These are phyloP conservation scores for Coelinius sp. DNA, from an alignment of 2,888 invertebrate species.

Conservation along the genomic window DNA sequence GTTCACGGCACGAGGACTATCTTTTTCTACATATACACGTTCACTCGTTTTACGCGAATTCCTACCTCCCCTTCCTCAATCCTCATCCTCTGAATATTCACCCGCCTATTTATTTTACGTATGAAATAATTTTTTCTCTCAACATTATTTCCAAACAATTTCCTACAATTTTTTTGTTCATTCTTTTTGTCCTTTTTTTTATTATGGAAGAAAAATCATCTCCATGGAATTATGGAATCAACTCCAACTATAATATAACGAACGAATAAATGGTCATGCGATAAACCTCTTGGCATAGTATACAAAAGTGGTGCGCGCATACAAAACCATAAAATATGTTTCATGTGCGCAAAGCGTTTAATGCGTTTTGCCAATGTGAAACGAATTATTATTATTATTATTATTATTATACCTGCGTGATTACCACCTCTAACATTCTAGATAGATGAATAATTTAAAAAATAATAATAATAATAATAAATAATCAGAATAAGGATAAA, in stretches of 20 bases:
- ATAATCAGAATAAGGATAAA: too few relatives aligned
- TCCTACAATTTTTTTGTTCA: constrained; percentile 5
- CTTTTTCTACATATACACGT: background rate
- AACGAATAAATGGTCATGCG: constrained; percentile 13
- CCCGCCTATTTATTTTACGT: constrained; percentile 21
- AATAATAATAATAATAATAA: too few relatives aligned
- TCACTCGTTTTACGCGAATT: constrained; percentile 19
- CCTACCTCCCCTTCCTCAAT: background rate
- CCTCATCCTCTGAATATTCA: constrained; percentile 3
- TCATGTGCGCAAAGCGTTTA: constrained; percentile 12
- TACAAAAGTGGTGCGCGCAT: constrained; percentile 13
- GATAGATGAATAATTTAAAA: background rate
- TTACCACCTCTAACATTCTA: background rate
- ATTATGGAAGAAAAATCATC: background rate
- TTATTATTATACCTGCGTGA: constrained; percentile 6
- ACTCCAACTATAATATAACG: constrained; percentile 11
- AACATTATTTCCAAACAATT: background rate
- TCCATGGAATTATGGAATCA: background rate
- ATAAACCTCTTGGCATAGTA: constrained; percentile 2
- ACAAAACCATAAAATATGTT: constrained; percentile 20
- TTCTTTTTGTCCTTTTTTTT: background rate
- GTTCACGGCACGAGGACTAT: constrained; percentile 47
- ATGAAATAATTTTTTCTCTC: constrained; percentile 10
- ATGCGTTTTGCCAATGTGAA: background rate
- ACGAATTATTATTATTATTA: constrained; percentile 28